Percentiles rank a stretch among this genome's conserved stretches.
phyloP scores from a whole-genome alignment of 2,888 invertebrate genomes.

The Allacma fusca region DNA sequence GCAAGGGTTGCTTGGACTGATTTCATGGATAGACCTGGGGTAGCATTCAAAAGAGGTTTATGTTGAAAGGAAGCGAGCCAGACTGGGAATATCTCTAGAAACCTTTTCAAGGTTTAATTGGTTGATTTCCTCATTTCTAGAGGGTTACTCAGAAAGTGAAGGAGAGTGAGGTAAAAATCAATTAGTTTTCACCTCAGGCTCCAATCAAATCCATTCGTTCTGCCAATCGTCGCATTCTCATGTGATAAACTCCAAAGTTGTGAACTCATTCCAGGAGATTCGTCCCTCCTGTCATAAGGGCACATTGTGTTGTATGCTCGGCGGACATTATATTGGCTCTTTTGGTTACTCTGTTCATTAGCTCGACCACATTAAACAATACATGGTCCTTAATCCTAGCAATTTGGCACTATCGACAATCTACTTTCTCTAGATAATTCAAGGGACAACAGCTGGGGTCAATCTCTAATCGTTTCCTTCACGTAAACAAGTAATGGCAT shows the following conservation, averaged over 20 bases:
- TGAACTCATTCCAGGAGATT: neutral
- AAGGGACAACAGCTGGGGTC: neutral
- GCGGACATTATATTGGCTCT: too few species aligned
- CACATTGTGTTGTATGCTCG: too few species aligned
- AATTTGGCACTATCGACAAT: neutral
- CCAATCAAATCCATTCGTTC: conserved; percentile 27
- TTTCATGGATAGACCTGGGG: too few species aligned
- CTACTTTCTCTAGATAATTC: neutral
- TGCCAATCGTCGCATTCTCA: conserved; percentile 14
- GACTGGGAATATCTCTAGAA: neutral
- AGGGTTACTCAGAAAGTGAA: neutral
- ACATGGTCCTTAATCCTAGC: too few species aligned
- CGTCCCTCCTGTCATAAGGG: too few species aligned
- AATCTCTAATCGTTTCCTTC: neutral
- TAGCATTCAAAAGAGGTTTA: too few species aligned
- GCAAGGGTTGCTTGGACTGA: too few species aligned
- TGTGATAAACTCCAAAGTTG: neutral
- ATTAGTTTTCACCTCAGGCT: conserved; percentile 25
- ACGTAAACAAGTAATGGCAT: neutral
- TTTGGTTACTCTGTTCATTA: too few species aligned
- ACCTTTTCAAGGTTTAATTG: conserved; percentile 3
- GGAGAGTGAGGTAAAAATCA: neutral
- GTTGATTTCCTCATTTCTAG: neutral
- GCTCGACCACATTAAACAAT: too few species aligned
- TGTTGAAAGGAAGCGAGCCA: neutral